Base-by-base conservation (phyloP, 2,113 vertebrate genomes). In the Lanius ludovicianus region DNA sequence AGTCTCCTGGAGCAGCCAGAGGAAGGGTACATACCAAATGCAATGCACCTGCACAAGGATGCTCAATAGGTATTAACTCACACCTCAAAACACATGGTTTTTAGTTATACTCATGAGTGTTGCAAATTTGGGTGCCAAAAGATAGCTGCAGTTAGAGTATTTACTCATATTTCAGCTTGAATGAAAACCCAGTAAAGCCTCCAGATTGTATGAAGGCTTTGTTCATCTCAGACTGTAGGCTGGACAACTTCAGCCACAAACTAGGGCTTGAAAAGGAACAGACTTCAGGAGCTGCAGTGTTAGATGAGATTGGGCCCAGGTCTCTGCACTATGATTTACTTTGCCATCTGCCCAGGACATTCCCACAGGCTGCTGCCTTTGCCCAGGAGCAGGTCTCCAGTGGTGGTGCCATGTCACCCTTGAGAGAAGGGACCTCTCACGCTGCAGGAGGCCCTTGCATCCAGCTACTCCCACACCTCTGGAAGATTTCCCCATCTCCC, bases 371-470 rank as follows among this genome's bases (percentile, higher is more conserved):
- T 81, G 44, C 53, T 92, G 68, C 37, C 46, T 81, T 37, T 50
- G 62, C 39, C 52, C 35, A 53, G 60, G 15, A 0, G 1, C 73
- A 49, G 46, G 37, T 46, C n/a, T 52, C 42, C 46, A 53, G 30
- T 0, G 1, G 9, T 49, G 60, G 56, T 41, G 63, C n/a, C 0
- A 0, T 24, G 25, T 10, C 44, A 55, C 15, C 18, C 16, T 23
- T 27, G 25, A 56, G 15, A 73, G 56, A 39, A 56, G 17, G 42
- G 12, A 71, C 25, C 5, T 41, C 16, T 62, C 47, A 4, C 5
- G 18, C 71, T 57, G 46, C 60, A 74, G 37, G 25, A 74, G 42
- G 27, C 28, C 15, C 59, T 73, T 35, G 28, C 52, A 75, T 20
- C 25, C 60, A 53, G n/a, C 47, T 46, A 44, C 49, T 74, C 59